phyloP scores from a whole-genome alignment of 2,888 invertebrate genomes.

The Calameuta pallipes region DNA sequence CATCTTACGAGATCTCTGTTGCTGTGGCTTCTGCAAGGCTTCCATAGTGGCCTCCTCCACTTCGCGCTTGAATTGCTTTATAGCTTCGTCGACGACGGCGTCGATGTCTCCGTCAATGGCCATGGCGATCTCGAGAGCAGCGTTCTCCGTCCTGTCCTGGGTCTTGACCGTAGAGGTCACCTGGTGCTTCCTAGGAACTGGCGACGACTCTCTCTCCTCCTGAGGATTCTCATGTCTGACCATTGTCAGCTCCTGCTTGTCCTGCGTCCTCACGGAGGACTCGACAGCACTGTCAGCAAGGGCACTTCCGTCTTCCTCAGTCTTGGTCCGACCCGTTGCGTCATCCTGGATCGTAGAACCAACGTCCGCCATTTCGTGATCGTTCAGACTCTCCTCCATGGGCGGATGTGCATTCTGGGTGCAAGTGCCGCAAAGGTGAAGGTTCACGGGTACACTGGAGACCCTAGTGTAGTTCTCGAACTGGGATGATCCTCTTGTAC shows the following conservation, averaged over 20 bases:
- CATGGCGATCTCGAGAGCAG: constrained; percentile 52
- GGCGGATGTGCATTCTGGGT: constrained; percentile 52
- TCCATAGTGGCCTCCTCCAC: constrained; percentile 43
- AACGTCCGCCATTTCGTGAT: constrained; percentile 44
- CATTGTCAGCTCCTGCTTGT: constrained; percentile 29
- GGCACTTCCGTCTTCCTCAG: constrained; percentile 19
- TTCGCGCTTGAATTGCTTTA: constrained; percentile 51
- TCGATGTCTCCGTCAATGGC: constrained; percentile 57
- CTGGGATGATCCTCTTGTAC: constrained; percentile 8
- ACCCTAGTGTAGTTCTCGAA: constrained; percentile 63
- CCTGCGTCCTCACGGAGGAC: constrained; percentile 55
- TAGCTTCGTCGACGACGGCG: constrained; percentile 53
- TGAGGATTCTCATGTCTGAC: constrained; percentile 24
- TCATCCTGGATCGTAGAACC: constrained; percentile 4
- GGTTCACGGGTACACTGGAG: constrained; percentile 75
- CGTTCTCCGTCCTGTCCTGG: constrained; percentile 54
- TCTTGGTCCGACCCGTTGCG: constrained; percentile 18
- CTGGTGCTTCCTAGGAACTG: not conserved
- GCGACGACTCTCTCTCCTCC: constrained; percentile 24
- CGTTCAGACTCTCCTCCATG: constrained; percentile 34
- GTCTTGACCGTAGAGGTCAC: constrained; percentile 56
- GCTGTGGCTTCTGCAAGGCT: not conserved
- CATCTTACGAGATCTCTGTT: constrained; percentile 37
- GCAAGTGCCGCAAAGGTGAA: constrained; percentile 70
- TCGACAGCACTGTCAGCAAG: constrained; percentile 17